Percentiles rank a stretch among this genome's conserved stretches.
Conservation (phyloP, 1,140 invertebrate species). For the Brachionus asplanchnoidis region DNA sequence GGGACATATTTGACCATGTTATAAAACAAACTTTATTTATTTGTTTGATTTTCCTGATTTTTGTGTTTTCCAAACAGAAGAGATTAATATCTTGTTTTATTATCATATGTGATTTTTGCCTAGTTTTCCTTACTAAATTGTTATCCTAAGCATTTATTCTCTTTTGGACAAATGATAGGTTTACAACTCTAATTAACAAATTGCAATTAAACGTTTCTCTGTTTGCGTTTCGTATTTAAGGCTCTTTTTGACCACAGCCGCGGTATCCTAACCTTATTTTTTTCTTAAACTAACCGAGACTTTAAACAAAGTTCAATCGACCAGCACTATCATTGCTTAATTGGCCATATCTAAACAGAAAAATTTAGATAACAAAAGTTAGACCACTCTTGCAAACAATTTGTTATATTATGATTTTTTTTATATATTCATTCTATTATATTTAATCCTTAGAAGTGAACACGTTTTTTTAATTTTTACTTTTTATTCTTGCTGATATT, state of each 20-base stretch:
- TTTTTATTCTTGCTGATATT: neutral
- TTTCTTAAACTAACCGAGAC: neutral
- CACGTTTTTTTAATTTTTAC: neutral
- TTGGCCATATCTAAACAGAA: neutral
- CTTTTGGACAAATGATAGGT: neutral
- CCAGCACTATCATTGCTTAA: neutral
- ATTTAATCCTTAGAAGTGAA: neutral
- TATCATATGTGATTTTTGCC: neutral
- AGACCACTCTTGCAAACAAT: no score
- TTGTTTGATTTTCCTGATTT: slow-evolving; percentile 2
- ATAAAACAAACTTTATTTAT: neutral
- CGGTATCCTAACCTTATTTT: neutral
- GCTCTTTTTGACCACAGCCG: neutral
- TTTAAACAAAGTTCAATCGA: neutral
- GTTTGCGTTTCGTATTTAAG: neutral
- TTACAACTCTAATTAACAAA: neutral
- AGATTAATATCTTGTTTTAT: neutral
- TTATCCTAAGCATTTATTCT: neutral
- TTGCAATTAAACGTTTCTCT: neutral
- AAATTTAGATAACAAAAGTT: neutral
- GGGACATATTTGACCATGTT: neutral
- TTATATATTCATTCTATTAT: neutral
- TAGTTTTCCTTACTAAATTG: neutral
- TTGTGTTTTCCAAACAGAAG: neutral
- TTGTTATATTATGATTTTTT: no score